Conservation (phyloP, 2,888 invertebrate genomes). For the Furcula furcula region DNA sequence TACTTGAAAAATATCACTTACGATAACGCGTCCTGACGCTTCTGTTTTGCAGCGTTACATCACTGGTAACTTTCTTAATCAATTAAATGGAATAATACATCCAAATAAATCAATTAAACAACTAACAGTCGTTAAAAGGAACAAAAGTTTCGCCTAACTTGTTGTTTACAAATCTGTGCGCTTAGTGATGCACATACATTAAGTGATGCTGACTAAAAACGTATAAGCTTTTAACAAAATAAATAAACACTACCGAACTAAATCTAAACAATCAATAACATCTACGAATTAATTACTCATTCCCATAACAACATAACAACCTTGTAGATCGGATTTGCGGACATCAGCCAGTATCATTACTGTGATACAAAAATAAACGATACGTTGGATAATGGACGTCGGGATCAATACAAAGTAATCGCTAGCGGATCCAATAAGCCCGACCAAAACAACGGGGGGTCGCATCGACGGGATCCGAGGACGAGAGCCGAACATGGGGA, state of each 20-base stretch:
- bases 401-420: constrained; percentile 81
- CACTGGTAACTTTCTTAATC: constrained; percentile 50
- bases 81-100: constrained; percentile 57
- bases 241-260: constrained; percentile 1
- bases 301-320: constrained; percentile 44
- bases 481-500: constrained; percentile 69
- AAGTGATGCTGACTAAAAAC: no score
- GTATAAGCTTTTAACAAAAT: constrained; percentile 14
- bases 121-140: constrained; percentile 46
- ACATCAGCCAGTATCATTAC: constrained; percentile 70
- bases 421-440: constrained; percentile 80
- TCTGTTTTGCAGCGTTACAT: constrained; percentile 24
- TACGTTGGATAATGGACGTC: constrained; percentile 77
- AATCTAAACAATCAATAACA: constrained; percentile 23
- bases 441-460: constrained; percentile 76
- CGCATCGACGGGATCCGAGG: constrained; percentile 62
- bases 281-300: constrained; percentile 30
- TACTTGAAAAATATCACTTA: constrained; percentile 32
- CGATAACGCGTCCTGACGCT: constrained; percentile 18
- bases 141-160: constrained; percentile 22
- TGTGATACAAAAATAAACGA: constrained; percentile 76
- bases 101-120: constrained; percentile 55
- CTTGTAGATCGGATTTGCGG: constrained; percentile 53
- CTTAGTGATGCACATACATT: constrained; percentile 23
- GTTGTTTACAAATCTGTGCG: constrained; percentile 20